Conservation (phyloP, 2,797 vertebrate genomes). For the Enteromius anoplus region DNA sequence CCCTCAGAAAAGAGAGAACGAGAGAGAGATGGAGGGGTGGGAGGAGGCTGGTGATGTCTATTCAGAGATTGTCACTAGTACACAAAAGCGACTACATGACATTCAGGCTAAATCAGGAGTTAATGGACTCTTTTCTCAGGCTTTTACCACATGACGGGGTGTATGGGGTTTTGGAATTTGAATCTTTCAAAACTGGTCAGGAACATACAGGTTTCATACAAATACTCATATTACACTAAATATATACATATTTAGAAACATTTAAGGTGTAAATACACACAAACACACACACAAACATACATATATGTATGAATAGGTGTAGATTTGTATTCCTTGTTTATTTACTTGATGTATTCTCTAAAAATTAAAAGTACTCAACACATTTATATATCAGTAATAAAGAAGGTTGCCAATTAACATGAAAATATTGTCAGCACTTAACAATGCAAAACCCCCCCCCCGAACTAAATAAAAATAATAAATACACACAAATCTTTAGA, state of each 20-base stretch:
- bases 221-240: neutral
- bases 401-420: no score
- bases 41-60: slow-evolving; percentile 69
- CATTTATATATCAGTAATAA: no score
- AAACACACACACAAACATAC: neutral
- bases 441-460: no score
- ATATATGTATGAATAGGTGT: neutral
- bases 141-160: slow-evolving; percentile 75
- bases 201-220: neutral
- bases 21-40: slow-evolving; percentile 48
- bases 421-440: no score
- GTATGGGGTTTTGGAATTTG: slow-evolving; percentile 56
- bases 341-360: no score
- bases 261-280: neutral
- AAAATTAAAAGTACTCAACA: no score
- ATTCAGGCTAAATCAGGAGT: slow-evolving; percentile 79
- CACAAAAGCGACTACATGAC: slow-evolving; percentile 78
- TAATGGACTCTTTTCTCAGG: slow-evolving; percentile 82
- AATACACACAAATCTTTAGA: no score
- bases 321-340: no score
- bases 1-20: slow-evolving; percentile 12
- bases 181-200: slow-evolving; percentile 8
- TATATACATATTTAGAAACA: neutral
- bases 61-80: slow-evolving; percentile 77
- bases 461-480: no score